phyloP scores from a whole-genome alignment of 92 coral and sea anemone genomes.

The Phenganax stokvisi region DNA sequence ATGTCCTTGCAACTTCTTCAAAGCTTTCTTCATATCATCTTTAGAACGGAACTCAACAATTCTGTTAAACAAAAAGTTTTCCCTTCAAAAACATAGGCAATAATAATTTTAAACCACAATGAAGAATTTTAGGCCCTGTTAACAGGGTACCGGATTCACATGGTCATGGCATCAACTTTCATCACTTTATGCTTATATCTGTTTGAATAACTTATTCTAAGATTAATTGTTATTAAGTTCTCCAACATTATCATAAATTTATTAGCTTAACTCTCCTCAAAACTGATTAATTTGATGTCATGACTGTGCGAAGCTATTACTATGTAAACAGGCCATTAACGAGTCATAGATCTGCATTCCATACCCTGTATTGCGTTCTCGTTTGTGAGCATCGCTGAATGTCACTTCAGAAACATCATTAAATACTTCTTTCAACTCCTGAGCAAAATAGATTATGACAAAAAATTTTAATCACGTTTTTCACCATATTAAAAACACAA shows the following conservation, averaged over 20 bases:
- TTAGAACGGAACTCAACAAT: conserved; percentile 89
- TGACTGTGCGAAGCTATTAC: no score
- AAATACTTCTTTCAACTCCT: conserved; percentile 96
- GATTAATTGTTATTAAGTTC: no score
- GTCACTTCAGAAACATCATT: conserved; percentile 92
- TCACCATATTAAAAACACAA: neutral
- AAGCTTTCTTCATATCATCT: conserved; percentile 94
- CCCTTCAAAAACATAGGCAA: no score
- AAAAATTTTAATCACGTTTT: neutral
- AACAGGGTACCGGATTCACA: no score
- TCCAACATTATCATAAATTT: no score
- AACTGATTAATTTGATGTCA: no score
- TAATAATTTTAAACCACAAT: neutral
- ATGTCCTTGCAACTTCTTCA: conserved; percentile 84
- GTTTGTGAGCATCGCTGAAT: conserved; percentile 96
- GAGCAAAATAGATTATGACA: conserved; percentile 1
- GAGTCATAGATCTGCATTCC: neutral
- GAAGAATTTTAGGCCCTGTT: neutral
- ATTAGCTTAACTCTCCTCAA: no score
- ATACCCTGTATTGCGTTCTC: conserved; percentile 92
- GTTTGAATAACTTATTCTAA: no score
- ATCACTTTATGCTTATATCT: no score
- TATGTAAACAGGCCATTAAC: no score
- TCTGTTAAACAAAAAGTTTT: conserved; percentile 35
- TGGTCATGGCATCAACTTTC: no score